phyloP scores from a whole-genome alignment of 1,140 invertebrate species.

The Aporrectodea caliginosa region DNA sequence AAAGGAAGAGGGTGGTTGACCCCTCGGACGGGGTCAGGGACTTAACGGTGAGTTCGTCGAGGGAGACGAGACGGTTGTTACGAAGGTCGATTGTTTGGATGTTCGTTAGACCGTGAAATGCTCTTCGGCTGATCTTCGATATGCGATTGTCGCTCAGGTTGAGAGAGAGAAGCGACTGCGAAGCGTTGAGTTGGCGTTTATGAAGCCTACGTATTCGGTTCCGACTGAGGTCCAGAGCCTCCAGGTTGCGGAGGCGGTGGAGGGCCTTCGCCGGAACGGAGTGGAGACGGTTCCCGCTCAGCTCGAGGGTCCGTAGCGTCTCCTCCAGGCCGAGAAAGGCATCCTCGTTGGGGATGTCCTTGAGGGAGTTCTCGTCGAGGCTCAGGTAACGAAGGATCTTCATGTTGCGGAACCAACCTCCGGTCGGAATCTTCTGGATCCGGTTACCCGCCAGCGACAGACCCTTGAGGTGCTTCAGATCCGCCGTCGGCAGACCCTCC shows the following conservation, averaged over 20 bases:
- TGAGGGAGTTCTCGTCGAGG: slow-evolving; percentile 11
- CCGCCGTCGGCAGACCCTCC: background rate
- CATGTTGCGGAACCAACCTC: slow-evolving; percentile 14
- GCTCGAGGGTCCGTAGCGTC: slow-evolving; percentile 13
- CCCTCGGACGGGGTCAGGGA: background rate
- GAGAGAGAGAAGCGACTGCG: slow-evolving; percentile 1
- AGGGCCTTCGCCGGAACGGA: background rate
- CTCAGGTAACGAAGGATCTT: slow-evolving; percentile 9
- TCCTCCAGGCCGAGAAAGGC: slow-evolving; percentile 1
- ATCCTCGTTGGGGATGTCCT: slow-evolving; percentile 5
- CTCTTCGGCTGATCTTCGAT: slow-evolving; percentile 5
- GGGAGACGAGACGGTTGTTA: slow-evolving; percentile 9
- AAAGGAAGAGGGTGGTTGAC: slow-evolving; percentile 10
- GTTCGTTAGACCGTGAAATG: slow-evolving; percentile 17
- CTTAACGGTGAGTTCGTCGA: slow-evolving; percentile 12
- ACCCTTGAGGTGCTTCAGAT: slow-evolving; percentile 14
- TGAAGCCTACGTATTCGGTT: slow-evolving; percentile 18
- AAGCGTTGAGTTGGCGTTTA: slow-evolving; percentile 8
- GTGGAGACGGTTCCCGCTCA: slow-evolving; percentile 7
- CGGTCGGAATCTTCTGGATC: slow-evolving; percentile 6
- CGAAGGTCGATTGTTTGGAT: slow-evolving; percentile 17
- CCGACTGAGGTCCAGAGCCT: slow-evolving; percentile 8
- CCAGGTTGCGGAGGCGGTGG: slow-evolving; percentile 3
- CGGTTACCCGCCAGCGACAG: background rate
- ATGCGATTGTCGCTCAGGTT: slow-evolving; percentile 24